A percentile compares a stretch with the other conserved stretches of the same genome.
Evolutionary conservation across 2,113 vertebrate genomes (phyloP).

Genomic region (Channa argus): DNA sequence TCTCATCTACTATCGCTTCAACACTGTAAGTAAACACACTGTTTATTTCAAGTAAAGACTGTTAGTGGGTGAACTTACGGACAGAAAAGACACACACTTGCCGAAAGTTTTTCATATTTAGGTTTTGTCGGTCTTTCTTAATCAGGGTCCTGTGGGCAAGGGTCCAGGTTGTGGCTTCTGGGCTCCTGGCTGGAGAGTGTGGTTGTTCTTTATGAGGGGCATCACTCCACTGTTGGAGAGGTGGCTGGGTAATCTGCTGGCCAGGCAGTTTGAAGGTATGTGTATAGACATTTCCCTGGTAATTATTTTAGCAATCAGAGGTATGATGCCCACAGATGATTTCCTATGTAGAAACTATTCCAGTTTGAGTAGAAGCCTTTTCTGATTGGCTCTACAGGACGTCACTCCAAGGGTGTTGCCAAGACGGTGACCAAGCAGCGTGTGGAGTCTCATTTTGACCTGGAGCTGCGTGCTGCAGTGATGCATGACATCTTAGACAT

Average conservation of each 20-base stretch:
- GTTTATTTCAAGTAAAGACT: background rate
- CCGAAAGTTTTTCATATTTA: background rate
- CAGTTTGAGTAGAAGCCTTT: background rate
- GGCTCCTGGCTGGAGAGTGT: conserved; percentile 99
- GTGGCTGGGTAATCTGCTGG: conserved; percentile 98
- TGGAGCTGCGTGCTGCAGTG: conserved; percentile 96
- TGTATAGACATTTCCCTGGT: no score
- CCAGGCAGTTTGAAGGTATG: conserved; percentile 98
- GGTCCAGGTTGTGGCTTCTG: conserved; percentile 99
- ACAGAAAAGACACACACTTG: no score
- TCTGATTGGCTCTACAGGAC: conserved; percentile 81
- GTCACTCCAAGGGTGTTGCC: conserved; percentile 98
- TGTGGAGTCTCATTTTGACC: conserved; percentile 98
- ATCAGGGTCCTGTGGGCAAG: conserved; percentile 96
- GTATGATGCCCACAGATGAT: background rate
- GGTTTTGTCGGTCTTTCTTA: background rate
- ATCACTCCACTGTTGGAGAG: conserved; percentile 97
- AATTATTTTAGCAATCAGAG: background rate
- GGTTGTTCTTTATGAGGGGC: conserved; percentile 99
- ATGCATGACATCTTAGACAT: conserved; percentile 99
- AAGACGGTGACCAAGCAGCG: conserved; percentile 99
- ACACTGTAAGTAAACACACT: conserved; percentile 87
- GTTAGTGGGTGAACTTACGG: no score
- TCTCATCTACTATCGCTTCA: conserved; percentile 99
- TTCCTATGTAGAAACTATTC: fast-evolving